Base-by-base conservation (phyloP, 1,140 invertebrate genomes). In the Ceratina australensis region DNA sequence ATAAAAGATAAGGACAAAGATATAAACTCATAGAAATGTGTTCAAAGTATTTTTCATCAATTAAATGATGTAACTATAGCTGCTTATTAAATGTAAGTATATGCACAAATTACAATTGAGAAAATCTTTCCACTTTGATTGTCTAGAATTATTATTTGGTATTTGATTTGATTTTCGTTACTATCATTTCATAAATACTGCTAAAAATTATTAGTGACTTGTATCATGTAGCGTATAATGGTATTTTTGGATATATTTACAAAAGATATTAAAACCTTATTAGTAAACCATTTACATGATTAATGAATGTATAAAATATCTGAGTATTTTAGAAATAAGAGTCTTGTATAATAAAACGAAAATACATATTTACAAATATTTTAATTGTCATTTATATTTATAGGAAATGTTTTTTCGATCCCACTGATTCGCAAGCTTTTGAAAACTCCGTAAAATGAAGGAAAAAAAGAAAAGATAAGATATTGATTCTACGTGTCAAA, bases 241-340 rank as follows among this genome's bases (percentile, higher is more conserved):
- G n/a, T 74, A 74, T 75, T 75, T 76, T 77, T 69, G 59, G 65
- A 76, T 59, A 63, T 50, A 80, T 71, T 64, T 80, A 76, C n/a
- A n/a, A 71, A 76, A 52, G 16, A 57, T 61, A 71, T 69, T 61
- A 52, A 76, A 69, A 52, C 10, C 10, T 57, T 54, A 72, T 57
- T 57, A 64, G 28, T 28, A 22, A 72, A 57, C 22, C 28, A 49
- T 63, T 59, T 15, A 72, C 12, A 49, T 52, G 28, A 57, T 64
- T 69, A 64, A 78, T 22, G 22, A 72, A 63, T 76, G 73, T 61
- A 77, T 69, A 69, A 33, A 75, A 69, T 76, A 52, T 13, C 47
- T 50, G 20, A 77, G 2, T 77, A 77, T 71, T 71, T 52, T 77
- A 61, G 28, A 61, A n/a, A 1, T 42, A 71, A 47, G 10, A n/a